Conservation (phyloP, 2,797 vertebrate genomes). For the Morelia viridis region DNA sequence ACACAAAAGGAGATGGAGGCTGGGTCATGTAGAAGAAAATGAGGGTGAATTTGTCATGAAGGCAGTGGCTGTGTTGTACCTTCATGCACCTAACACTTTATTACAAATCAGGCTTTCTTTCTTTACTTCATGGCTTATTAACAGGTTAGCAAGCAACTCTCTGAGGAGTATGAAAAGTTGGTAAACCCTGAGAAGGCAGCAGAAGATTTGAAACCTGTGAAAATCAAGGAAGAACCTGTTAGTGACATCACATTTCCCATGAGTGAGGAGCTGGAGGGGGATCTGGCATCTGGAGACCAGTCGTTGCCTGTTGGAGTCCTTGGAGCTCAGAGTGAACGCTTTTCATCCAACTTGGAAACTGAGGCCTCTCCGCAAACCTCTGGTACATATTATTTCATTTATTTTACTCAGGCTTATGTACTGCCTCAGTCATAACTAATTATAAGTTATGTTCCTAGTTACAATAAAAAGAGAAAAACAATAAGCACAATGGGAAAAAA, state of each 20-base stretch:
- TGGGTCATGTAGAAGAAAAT: background rate
- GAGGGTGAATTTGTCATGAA: background rate
- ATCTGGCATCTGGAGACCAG: constrained; percentile 90
- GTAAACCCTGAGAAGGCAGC: constrained; percentile 94
- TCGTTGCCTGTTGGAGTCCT: constrained; percentile 90
- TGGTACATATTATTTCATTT: constrained; percentile 69
- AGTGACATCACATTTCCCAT: constrained; percentile 92
- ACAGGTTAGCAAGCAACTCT: constrained; percentile 94
- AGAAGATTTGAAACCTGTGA: constrained; percentile 90
- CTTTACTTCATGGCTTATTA: constrained; percentile 39
- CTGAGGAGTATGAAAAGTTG: constrained; percentile 93
- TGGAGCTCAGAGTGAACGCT: constrained; percentile 85
- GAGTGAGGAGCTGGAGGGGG: constrained; percentile 90
- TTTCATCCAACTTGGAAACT: constrained; percentile 85
- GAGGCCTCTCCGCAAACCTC: constrained; percentile 92
- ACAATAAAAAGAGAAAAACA: background rate
- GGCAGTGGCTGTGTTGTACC: background rate
- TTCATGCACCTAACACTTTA: constrained; percentile 39
- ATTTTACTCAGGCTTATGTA: background rate
- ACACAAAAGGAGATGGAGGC: background rate
- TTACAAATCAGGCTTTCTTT: constrained; percentile 49
- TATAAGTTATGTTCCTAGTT: background rate
- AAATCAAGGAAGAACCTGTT: constrained; percentile 94
- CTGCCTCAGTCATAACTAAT: background rate
- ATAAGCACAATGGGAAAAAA: background rate